Percentiles rank a stretch among this genome's conserved stretches.
Evolutionary conservation across 2,113 vertebrate species (phyloP).

Genomic region (Balaeniceps rex): DNA sequence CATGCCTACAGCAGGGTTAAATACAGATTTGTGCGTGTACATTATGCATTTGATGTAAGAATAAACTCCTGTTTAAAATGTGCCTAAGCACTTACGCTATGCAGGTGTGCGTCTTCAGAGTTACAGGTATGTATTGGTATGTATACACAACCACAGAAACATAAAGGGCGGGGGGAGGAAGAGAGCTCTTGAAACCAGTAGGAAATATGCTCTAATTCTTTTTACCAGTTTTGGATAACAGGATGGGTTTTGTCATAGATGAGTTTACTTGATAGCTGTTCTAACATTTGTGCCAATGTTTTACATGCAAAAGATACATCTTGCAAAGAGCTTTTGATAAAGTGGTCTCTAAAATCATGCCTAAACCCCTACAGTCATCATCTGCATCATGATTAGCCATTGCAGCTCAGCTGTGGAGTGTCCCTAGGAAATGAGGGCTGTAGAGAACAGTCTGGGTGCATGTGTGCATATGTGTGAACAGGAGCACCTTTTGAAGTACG

Average conservation of each 20-base stretch:
- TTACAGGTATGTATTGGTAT: not conserved
- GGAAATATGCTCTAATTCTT: not conserved
- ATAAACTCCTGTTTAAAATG: not conserved
- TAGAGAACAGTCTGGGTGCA: not conserved
- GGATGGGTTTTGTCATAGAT: not conserved
- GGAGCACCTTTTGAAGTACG: not conserved
- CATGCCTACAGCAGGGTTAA: not conserved
- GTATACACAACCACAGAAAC: not conserved
- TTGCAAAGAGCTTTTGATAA: not conserved
- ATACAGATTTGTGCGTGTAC: not conserved
- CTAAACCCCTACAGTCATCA: not conserved
- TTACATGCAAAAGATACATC: not conserved
- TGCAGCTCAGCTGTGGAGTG: not conserved
- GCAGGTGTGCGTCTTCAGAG: not conserved
- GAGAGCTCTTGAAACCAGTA: not conserved
- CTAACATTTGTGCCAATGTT: not conserved
- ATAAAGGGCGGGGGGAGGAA: not conserved
- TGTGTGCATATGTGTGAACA: not conserved
- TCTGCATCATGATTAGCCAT: not conserved
- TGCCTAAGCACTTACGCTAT: not conserved
- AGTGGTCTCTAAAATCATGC: slow-evolving; percentile 24
- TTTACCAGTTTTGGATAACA: not conserved
- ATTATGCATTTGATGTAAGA: not conserved
- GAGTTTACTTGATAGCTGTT: slow-evolving; percentile 1
- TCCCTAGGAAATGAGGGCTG: slow-evolving; percentile 15